phyloP scores from a whole-genome alignment of 2,113 vertebrate genomes.

The Mohoua ochrocephala region DNA sequence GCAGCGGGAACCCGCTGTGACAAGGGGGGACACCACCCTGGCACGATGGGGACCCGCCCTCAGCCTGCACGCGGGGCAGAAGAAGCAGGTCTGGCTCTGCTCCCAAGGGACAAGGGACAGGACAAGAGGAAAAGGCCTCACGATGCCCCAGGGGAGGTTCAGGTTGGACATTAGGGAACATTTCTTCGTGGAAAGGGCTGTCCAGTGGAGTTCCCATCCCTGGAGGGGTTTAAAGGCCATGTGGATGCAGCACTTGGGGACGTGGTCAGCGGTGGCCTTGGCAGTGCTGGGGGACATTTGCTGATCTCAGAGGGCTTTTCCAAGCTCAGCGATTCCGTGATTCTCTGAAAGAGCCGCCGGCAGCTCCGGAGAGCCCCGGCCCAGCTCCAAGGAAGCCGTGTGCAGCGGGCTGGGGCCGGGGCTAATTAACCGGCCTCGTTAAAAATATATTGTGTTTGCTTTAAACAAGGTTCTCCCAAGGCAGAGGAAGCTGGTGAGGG shows the following conservation, averaged over 20 bases:
- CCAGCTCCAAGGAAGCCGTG: background rate
- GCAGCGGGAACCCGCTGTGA: background rate
- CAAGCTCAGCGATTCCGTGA: background rate
- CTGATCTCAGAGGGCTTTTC: background rate
- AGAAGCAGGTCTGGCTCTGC: background rate
- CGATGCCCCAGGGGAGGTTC: background rate
- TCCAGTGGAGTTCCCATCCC: background rate
- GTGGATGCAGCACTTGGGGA: background rate
- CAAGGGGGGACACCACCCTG: background rate
- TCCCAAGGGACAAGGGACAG: no score
- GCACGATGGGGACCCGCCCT: background rate
- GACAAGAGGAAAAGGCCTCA: background rate
- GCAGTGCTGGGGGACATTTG: background rate
- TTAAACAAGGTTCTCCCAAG: background rate
- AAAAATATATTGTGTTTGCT: conserved; percentile 35
- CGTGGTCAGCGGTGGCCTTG: background rate
- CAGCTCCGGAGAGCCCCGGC: background rate
- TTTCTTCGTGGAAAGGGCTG: background rate
- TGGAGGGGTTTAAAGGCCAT: accelerated
- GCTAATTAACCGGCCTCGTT: conserved; percentile 40
- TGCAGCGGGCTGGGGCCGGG: background rate
- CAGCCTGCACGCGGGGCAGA: accelerated
- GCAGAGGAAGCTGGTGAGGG: conserved; percentile 11
- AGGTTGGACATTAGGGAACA: background rate
- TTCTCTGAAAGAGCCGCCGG: background rate